Evolutionary conservation across 1,140 invertebrate species (phyloP).

Genomic region (Lordiphosa stackelbergi): DNA sequence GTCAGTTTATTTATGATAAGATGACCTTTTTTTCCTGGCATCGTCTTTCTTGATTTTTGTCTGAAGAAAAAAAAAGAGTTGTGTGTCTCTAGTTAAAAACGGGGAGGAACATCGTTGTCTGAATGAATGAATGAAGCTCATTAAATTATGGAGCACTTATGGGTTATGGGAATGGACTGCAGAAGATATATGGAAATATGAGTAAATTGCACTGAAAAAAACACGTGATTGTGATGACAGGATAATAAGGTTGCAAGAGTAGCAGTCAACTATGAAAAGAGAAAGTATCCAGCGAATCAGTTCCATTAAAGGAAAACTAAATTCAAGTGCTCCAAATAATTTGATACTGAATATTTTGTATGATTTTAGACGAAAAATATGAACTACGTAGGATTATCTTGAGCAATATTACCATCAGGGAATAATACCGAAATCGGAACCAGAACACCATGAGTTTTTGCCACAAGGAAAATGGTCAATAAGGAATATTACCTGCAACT

Average conservation of each 20-base stretch:
- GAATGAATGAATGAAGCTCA: constrained; percentile 71
- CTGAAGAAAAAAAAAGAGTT: constrained; percentile 45
- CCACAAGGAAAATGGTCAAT: too few relatives aligned
- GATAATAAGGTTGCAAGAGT: neutral
- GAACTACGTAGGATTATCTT: too few relatives aligned
- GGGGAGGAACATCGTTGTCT: constrained; percentile 25
- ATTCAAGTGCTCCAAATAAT: too few relatives aligned
- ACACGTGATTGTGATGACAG: neutral
- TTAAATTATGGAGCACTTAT: constrained; percentile 66
- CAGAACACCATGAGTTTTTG: too few relatives aligned
- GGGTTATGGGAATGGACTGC: constrained; percentile 44
- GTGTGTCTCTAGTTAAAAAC: constrained; percentile 42
- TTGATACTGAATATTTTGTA: too few relatives aligned
- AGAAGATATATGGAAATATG: constrained; percentile 58
- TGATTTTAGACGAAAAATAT: too few relatives aligned
- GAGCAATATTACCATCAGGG: too few relatives aligned
- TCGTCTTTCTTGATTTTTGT: constrained; percentile 25
- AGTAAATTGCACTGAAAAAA: constrained; percentile 48
- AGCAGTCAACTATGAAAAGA: too few relatives aligned
- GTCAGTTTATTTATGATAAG: constrained; percentile 76
- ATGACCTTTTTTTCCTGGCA: constrained; percentile 55
- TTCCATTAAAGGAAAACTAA: too few relatives aligned
- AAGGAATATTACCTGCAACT: too few relatives aligned
- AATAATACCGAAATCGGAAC: too few relatives aligned
- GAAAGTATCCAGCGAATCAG: too few relatives aligned